phyloP scores from a whole-genome alignment of 2,888 invertebrate species.

The Carterocephalus palaemon region DNA sequence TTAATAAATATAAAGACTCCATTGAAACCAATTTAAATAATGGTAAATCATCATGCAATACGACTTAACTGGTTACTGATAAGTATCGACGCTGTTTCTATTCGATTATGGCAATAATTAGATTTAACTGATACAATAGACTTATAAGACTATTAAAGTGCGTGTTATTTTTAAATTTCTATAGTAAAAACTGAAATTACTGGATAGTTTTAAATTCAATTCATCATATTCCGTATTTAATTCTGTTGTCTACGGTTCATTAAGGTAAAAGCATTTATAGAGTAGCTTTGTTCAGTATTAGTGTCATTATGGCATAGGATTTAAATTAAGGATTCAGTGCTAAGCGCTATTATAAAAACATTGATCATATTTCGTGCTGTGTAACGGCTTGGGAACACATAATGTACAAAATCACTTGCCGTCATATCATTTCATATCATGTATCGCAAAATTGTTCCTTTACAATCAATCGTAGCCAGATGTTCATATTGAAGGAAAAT shows the following conservation, averaged over 20 bases:
- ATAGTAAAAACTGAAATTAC: conserved; percentile 40
- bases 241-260: no score
- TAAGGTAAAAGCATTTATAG: conserved; percentile 3
- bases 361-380: conserved; percentile 21
- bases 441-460: conserved; percentile 26
- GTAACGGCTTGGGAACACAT: conserved; percentile 41
- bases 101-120: conserved; percentile 63
- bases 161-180: conserved; percentile 45
- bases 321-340: conserved; percentile 29
- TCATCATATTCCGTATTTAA: no score
- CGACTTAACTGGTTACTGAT: conserved; percentile 30
- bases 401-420: conserved; percentile 70
- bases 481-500: conserved; percentile 17
- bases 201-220: not conserved
- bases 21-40: no score
- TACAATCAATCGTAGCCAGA: conserved; percentile 24
- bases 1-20: no score
- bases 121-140: conserved; percentile 47
- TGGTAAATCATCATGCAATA: not conserved
- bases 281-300: conserved; percentile 28
- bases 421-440: conserved; percentile 74
- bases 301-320: conserved; percentile 20
- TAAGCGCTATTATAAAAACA: conserved; percentile 30
- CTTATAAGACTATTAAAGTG: conserved; percentile 46
- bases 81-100: conserved; percentile 42